Evolutionary conservation across 2,888 invertebrate species (phyloP), one percentile per base, ranked within the genome.

Genomic region (Drosophila macrothrix): DNA sequence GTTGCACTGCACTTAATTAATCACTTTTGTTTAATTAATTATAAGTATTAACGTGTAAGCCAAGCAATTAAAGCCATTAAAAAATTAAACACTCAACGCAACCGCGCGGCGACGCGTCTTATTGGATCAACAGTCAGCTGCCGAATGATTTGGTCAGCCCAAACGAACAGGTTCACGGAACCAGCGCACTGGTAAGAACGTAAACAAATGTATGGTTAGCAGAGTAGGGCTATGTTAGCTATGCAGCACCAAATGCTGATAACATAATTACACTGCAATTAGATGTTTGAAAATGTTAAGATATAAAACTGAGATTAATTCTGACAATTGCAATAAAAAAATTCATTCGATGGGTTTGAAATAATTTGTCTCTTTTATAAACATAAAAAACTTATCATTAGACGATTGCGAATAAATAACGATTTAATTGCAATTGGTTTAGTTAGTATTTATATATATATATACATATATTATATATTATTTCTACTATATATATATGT

Each of bases 101-200:
- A 69, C 7, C 73, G 83, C 84, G 78, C 73, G 68, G 65, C 72
- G 39, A 31, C 16, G 58, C 49, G 53, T 67, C 79, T 46, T n/a
- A 67, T 64, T 64, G 49, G 46, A 58, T 37, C 31, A 43, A 76
- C 53, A 35, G 78, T 59, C 73, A 76, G 76, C 72, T 83, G 76
- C 64, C 76, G 62, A 83, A 43, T 54, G 70, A 50, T 19, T 35
- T 2, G 12, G 16, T 35, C 35, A 19, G 29, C 56, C 56, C 43
- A 71, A 54, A 55, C 31, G 56, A 55, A 53, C 43, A 19, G 52
- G 62, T 56, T 73, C 76, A 12, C 39, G 62, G 76, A 76, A 76
- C 59, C 39, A 33, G 22, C 39, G 31, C 25, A 22, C 63, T 76
- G 46, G 67, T 76, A 50, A 72, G 67, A 67, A 64, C 29, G 73